Conservation (phyloP, 2,797 vertebrate genomes). For the Echeneis naucrates region DNA sequence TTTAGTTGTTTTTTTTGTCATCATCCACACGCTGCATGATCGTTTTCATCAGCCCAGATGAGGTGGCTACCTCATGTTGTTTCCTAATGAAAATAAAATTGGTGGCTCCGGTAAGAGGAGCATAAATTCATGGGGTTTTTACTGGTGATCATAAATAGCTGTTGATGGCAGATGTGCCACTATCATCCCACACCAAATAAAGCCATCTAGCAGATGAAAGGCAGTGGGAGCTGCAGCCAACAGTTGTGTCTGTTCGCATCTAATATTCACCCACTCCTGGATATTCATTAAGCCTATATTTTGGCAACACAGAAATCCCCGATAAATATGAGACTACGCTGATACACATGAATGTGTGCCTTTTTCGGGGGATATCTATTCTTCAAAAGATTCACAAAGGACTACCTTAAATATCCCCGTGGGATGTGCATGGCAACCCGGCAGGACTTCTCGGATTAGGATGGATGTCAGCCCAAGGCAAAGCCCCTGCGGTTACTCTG, state of each 20-base stretch:
- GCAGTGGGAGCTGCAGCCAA: constrained; percentile 30
- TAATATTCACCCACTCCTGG: constrained; percentile 46
- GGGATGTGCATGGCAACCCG: background rate
- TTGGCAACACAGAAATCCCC: constrained; percentile 12
- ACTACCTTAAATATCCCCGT: background rate
- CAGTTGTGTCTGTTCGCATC: constrained; percentile 35
- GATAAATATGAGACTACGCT: constrained; percentile 22
- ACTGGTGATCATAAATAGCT: constrained; percentile 57
- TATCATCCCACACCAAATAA: constrained; percentile 46
- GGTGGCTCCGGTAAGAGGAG: constrained; percentile 26
- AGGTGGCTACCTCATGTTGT: constrained; percentile 14
- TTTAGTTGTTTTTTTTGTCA: constrained; percentile 12
- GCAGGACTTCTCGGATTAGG: constrained; percentile 6
- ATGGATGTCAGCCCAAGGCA: background rate
- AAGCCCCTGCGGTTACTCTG: constrained; percentile 7
- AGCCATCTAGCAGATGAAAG: constrained; percentile 47
- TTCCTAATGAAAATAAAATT: constrained; percentile 52
- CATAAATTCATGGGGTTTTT: constrained; percentile 45
- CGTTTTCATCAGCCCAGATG: background rate
- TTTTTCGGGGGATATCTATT: constrained; percentile 2
- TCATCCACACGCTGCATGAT: background rate
- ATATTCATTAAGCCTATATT: constrained; percentile 39
- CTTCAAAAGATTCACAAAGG: background rate
- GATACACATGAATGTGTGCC: background rate
- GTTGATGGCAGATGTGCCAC: constrained; percentile 31